A percentile compares a stretch with the other conserved stretches of the same genome.
These are phyloP conservation scores for Holocentrus rufus DNA, from an alignment of 2,797 vertebrate species.

Conservation along the genomic window DNA sequence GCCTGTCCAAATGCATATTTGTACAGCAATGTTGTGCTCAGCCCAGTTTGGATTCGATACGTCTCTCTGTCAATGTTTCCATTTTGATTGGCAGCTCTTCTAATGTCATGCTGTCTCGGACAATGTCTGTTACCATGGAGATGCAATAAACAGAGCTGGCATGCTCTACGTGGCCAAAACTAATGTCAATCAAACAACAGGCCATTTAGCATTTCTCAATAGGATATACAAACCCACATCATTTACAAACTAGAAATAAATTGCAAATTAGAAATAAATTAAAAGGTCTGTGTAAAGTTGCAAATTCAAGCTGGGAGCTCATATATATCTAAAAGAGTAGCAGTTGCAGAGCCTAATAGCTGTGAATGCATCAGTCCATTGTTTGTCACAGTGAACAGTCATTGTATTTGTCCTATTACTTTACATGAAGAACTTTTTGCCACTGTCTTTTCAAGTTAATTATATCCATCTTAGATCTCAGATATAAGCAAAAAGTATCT, in stretches of 20 bases:
- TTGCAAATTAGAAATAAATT: conserved; percentile 2
- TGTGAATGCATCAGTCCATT: not conserved
- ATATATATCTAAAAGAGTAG: not conserved
- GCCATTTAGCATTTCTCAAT: not conserved
- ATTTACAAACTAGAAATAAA: not conserved
- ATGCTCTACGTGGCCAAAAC: conserved; percentile 2
- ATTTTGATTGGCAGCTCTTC: conserved; percentile 32
- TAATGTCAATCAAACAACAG: not conserved
- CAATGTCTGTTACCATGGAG: conserved; percentile 40
- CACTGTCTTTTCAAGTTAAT: not conserved
- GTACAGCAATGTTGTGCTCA: not conserved
- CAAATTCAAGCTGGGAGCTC: not conserved
- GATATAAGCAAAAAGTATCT: too few relatives aligned
- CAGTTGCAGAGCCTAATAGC: not conserved
- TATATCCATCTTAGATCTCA: not conserved
- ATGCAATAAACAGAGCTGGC: conserved; percentile 21
- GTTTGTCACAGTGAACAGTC: not conserved
- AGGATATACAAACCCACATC: not conserved
- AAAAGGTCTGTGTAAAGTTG: not conserved
- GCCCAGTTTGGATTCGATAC: conserved; percentile 4
- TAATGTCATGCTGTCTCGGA: conserved; percentile 25
- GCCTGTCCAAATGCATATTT: conserved; percentile 1
- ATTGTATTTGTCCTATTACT: too few relatives aligned
- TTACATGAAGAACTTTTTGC: too few relatives aligned
- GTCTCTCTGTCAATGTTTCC: not conserved